These are phyloP conservation scores for Rutilus rutilus DNA, from an alignment of 2,113 vertebrate genomes.

Conservation along the genomic window DNA sequence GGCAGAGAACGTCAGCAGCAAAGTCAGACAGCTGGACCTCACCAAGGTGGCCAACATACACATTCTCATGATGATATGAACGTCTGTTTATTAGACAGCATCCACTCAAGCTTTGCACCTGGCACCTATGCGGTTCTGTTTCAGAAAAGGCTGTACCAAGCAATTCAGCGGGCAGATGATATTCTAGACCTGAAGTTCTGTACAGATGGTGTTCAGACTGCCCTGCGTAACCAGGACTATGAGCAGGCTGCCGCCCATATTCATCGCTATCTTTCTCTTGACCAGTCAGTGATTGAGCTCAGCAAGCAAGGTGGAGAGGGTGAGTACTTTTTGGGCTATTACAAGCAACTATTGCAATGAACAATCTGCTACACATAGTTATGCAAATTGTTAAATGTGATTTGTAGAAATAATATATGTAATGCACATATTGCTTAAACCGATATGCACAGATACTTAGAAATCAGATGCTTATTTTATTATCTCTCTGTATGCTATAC, in stretches of 20 bases:
- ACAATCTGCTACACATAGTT: too few relatives aligned
- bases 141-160: conserved; percentile 96
- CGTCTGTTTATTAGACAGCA: not conserved
- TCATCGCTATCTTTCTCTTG: conserved; percentile 93
- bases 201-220: conserved; percentile 95
- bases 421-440: not conserved
- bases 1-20: conserved; percentile 95
- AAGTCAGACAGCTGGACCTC: conserved; percentile 95
- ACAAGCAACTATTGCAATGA: not conserved
- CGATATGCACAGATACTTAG: not conserved
- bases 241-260: conserved; percentile 97
- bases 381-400: too few relatives aligned
- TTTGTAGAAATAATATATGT: not conserved
- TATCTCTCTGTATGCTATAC: not conserved
- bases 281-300: conserved; percentile 97
- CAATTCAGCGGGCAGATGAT: conserved; percentile 95
- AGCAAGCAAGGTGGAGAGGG: conserved; percentile 96
- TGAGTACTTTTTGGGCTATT: conserved; percentile 59
- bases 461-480: not conserved
- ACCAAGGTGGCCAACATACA: conserved; percentile 82
- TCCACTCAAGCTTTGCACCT: not conserved
- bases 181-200: conserved; percentile 98
- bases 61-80: not conserved
- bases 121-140: not conserved
- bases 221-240: conserved; percentile 90